Base-by-base conservation (phyloP, 2,888 invertebrate species). In the Erebia ligea region DNA sequence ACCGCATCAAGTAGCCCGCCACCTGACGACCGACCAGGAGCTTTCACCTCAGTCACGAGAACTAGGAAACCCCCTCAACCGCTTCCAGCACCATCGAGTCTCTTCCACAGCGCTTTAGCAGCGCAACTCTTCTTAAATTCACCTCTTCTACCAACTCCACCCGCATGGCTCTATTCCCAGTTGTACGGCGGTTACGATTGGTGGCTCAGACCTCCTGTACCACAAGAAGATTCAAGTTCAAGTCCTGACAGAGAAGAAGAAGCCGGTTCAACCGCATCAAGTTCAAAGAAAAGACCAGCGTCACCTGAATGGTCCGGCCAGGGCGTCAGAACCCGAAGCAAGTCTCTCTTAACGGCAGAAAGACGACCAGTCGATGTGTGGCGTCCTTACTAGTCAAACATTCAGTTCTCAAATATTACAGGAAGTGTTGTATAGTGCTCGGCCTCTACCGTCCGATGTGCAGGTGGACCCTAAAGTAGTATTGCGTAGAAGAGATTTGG, bases 121-220 rank as follows among this genome's bases (percentile, higher is more conserved):
- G 96, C 96, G 0, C 96, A 96, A 84, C 89, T 97, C 65, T 96
- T 97, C 81, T 92, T 97, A 52, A 96, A 97, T 81, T 95, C 96
- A 5, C 96, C 96, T 0, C 89, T 97, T 15, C 86, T 97, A 73
- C 97, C 96, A 1, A 96, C 96, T 1, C 96, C 96, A 8, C 96
- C 96, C 52, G 96, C 96, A 73, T 97, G 96, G 97, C 86, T 97
- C 6, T 97, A 97, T 81, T 96, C 96, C 0, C 97, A 97, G 80
- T 90, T 97, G 1, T 97, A 97, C 82, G 95, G 95, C 45, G 95
- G 94, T 70, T 95, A 95, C 77, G 96, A 96, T 73, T 95, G 96
- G 91, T 96, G 96, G 96, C 92, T 96, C 0, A 77, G 92, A 82
- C 92, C 93, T 15, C 91, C 89, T 0, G 85, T 84, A 0, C 84